Base-by-base conservation (phyloP, 2,888 invertebrate species). In the Heliconius erato region DNA sequence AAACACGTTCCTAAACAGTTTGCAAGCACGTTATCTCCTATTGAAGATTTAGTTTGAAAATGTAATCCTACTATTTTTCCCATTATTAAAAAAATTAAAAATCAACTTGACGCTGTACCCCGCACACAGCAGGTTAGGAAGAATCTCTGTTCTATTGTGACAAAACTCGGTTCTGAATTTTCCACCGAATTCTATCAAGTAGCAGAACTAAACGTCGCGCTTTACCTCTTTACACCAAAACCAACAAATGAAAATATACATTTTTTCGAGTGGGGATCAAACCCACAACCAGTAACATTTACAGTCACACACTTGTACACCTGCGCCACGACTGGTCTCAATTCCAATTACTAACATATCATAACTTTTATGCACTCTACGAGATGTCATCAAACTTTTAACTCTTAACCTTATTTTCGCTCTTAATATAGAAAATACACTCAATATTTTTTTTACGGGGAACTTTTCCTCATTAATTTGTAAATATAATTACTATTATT, bases 311-410 rank as follows among this genome's bases (percentile, higher is more conserved):
- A 4, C 11, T 11, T 40, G 40, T 40, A 40, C 40, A 40, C 11
- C 9, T 32, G 35, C 35, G 12, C 44, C 44, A 44, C 44, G 2
- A 44, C 44, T 44, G 44, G 44, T 14, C 44, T 44, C 44, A 14
- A 49, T 54, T 71, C 32, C 14, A 26, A 49, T 44, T 44, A 26
- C 44, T 44, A n/a, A 40, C 40, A 26, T 72, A 9, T 19, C 72
- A 49, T 49, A 44, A 71, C 71, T 40, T 72, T 72, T 16, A 26
- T 72, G 44, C 44, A 16, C 44, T 44, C 16, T 16, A 26, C 49
- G 44, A 71, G 40, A 72, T 72, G 72, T 72, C 44, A 49, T 72
- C 44, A 49, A 72, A 26, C 49, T 49, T 71, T 71, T 3, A 26
- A 72, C 44, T 26, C 44, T 44, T 72, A 26, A 72, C 16, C 49